These are phyloP conservation scores for Haemorhous mexicanus DNA, from an alignment of 2,113 vertebrate species.

Conservation along the genomic window DNA sequence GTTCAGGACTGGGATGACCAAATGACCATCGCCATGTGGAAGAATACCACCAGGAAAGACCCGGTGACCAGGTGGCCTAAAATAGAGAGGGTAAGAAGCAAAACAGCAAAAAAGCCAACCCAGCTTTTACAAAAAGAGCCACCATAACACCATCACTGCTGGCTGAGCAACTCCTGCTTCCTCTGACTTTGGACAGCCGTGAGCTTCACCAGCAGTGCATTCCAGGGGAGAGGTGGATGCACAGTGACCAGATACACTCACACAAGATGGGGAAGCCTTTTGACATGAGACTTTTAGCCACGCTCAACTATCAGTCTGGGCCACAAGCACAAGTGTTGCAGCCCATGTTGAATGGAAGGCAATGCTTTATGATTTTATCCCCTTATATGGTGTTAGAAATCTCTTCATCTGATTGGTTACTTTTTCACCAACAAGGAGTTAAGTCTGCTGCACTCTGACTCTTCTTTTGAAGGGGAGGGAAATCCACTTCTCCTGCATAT, in stretches of 20 bases:
- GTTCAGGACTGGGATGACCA: conserved; percentile 85
- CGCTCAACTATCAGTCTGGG: neutral
- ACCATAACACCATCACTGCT: neutral
- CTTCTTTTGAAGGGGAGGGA: neutral
- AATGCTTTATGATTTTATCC: neutral
- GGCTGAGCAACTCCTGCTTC: neutral
- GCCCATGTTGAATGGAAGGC: neutral
- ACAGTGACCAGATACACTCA: too few relatives aligned
- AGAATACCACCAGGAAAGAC: conserved; percentile 39
- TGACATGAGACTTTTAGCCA: neutral
- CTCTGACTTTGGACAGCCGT: rapidly evolving
- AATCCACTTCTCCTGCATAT: neutral
- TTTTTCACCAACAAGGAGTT: neutral
- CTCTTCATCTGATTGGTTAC: neutral
- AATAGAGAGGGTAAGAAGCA: conserved; percentile 76
- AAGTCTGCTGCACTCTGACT: neutral
- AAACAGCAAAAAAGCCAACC: neutral
- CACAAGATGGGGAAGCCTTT: neutral
- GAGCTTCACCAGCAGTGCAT: neutral
- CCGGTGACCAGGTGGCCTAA: neutral
- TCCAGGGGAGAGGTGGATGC: neutral
- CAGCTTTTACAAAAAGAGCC: neutral
- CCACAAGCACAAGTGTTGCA: neutral
- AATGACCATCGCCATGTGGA: conserved; percentile 73
- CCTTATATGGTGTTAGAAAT: neutral